Evolutionary conservation across 2,888 invertebrate species (phyloP).

Genomic region (Poecilobothrus nobilitatus): DNA sequence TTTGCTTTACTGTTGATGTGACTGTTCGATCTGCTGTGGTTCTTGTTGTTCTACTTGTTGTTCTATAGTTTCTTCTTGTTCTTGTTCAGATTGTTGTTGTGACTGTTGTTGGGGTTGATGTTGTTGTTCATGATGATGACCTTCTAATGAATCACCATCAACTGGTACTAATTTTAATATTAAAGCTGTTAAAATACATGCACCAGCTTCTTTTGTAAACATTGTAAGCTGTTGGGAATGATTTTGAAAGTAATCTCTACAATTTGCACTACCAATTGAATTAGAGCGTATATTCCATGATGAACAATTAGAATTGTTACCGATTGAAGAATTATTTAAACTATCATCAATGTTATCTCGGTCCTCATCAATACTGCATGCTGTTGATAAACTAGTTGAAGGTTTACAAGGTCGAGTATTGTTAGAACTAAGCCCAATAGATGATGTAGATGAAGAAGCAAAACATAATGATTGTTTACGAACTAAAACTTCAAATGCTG

Average conservation of each 20-base stretch:
- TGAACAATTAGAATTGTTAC: neutral
- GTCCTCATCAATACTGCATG: constrained; percentile 5
- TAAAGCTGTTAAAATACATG: constrained; percentile 41
- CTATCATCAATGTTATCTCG: constrained; percentile 13
- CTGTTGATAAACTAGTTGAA: neutral
- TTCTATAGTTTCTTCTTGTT: no score
- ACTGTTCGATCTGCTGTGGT: no score
- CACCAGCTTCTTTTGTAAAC: constrained; percentile 44
- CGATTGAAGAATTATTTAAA: constrained; percentile 8
- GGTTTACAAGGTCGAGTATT: neutral
- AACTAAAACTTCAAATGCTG: constrained; percentile 43
- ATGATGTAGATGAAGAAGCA: constrained; percentile 20
- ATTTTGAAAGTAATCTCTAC: neutral
- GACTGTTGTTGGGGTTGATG: neutral
- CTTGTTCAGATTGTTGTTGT: no score
- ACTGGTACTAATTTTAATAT: constrained; percentile 38
- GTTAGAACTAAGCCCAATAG: constrained; percentile 4
- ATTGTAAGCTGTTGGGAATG: constrained; percentile 26
- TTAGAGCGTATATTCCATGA: constrained; percentile 11
- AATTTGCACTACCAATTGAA: constrained; percentile 1
- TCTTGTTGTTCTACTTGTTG: no score
- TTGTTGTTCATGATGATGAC: constrained; percentile 2
- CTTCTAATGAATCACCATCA: constrained; percentile 15
- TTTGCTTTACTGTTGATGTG: neutral
- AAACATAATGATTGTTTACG: constrained; percentile 40